Base-by-base conservation (phyloP, 2,797 vertebrate genomes). In the Sebastes baramenuke region DNA sequence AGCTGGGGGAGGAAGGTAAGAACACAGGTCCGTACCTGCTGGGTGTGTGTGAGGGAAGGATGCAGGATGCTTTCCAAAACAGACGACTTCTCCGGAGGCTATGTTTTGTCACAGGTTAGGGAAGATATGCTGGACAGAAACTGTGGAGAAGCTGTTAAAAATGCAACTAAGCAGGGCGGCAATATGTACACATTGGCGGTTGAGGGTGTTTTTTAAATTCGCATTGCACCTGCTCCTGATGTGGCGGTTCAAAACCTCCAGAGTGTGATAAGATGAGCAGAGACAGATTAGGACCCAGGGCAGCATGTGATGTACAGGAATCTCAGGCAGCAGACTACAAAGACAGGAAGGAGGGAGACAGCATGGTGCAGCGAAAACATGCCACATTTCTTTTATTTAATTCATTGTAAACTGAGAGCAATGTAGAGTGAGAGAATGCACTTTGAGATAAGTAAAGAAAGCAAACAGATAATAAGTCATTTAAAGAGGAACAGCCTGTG, bases 1-100 rank as follows among this genome's bases (percentile, higher is more conserved):
- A 92, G 82, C 84, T 92, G 38, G 92, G 76, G 58, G 86, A 77
- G 82, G 90, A 92, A 92, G 95, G 94, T 95, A 95, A 93, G 91
- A 87, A 65, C 34, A 75, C 56, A 70, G 77, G 75, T 84, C 36
- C 11, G 42, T 74, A 38, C 72, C 71, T 83, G 66, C 65, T 34
- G 81, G 49, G 56, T 67, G 62, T 66, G 24, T 24, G 24, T 24
- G 24, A 24, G 46, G 29, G 75, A 56, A 18, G 46, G 46, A 20
- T 22, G 67, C 36, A 58, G 69, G 52, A n/a, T 16, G 32, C 20
- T 64, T 70, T 36, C 24, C 9, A 32, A 24, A 60, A 55, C 55
- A 49, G 60, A 76, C 32, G 22, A 79, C 30, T 56, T 67, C 34
- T 82, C 46, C 46, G 16, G 1, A 0, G 7, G 24, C 25, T 77